Percentiles rank a stretch among this genome's conserved stretches.
phyloP scores from a whole-genome alignment of 2,888 invertebrate species.

The Lysandra bellargus region DNA sequence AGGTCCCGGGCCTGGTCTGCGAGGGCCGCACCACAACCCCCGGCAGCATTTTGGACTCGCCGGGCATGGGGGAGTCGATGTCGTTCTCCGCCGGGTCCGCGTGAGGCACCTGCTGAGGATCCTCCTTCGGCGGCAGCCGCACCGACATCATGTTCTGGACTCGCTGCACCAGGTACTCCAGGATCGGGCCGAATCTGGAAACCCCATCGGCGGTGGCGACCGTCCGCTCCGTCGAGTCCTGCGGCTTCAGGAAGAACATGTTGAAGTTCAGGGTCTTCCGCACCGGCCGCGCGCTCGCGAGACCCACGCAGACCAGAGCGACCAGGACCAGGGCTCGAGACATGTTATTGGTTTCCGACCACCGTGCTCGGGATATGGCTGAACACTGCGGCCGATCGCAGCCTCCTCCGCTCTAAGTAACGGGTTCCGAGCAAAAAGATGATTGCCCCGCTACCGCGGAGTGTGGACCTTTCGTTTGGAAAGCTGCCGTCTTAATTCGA shows the following conservation, averaged over 20 bases:
- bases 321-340: conserved; percentile 55
- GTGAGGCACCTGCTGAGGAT: conserved; percentile 28
- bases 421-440: conserved; percentile 77
- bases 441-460: conserved; percentile 69
- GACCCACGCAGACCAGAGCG: conserved; percentile 54
- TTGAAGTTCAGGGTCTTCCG: conserved; percentile 71
- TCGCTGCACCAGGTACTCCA: conserved; percentile 85
- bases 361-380: conserved; percentile 55
- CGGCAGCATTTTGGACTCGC: conserved; percentile 50
- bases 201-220: conserved; percentile 63
- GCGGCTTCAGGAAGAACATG: conserved; percentile 70
- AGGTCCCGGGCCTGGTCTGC: conserved; percentile 65
- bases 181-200: conserved; percentile 83
- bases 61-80: conserved; percentile 71
- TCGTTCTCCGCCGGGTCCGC: conserved; percentile 63
- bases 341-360: conserved; percentile 54
- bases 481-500: conserved; percentile 71
- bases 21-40: conserved; percentile 66
- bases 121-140: conserved; percentile 81
- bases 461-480: conserved; percentile 79
- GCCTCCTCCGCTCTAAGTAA: conserved; percentile 74
- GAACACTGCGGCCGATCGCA: conserved; percentile 64
- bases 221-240: conserved; percentile 59
- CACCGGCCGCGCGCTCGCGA: conserved; percentile 59
- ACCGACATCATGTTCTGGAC: conserved; percentile 86